Evolutionary conservation across 2,888 invertebrate genomes (phyloP).

Genomic region (Dorcus parallelipipedus): DNA sequence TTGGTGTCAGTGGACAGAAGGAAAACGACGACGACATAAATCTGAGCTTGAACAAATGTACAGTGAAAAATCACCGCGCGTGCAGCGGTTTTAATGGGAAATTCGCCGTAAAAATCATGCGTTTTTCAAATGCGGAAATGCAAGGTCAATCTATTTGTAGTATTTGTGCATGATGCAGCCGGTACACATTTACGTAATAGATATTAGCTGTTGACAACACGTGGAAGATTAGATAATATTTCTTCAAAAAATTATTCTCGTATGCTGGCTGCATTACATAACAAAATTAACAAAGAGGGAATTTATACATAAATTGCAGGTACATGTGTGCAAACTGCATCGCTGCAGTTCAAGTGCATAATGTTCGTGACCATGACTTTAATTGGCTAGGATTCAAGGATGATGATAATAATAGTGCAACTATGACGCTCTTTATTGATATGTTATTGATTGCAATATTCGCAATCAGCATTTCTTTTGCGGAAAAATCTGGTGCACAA

Average conservation of each 20-base stretch:
- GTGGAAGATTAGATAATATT: neutral
- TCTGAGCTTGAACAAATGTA: neutral
- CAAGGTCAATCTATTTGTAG: conserved; percentile 19
- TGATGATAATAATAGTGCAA: neutral
- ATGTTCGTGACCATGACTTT: neutral
- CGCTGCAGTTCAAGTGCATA: neutral
- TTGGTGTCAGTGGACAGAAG: neutral
- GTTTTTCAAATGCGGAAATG: conserved; percentile 23
- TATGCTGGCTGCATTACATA: too few species aligned
- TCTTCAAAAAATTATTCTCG: too few species aligned
- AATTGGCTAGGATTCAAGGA: neutral
- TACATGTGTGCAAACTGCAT: neutral
- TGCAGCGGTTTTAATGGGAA: conserved; percentile 11
- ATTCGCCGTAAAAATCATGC: conserved; percentile 6
- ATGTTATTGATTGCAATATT: too few species aligned
- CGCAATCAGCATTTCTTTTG: too few species aligned
- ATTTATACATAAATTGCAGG: neutral
- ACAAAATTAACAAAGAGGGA: neutral
- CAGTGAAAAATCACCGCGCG: neutral
- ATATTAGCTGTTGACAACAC: neutral
- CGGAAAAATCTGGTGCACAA: too few species aligned
- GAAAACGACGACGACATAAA: neutral
- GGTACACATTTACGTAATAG: conserved; percentile 5
- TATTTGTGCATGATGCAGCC: conserved; percentile 12
- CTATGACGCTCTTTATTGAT: too few species aligned